Evolutionary conservation across 2,888 invertebrate genomes (phyloP).

Genomic region (Rhagonycha fulva): DNA sequence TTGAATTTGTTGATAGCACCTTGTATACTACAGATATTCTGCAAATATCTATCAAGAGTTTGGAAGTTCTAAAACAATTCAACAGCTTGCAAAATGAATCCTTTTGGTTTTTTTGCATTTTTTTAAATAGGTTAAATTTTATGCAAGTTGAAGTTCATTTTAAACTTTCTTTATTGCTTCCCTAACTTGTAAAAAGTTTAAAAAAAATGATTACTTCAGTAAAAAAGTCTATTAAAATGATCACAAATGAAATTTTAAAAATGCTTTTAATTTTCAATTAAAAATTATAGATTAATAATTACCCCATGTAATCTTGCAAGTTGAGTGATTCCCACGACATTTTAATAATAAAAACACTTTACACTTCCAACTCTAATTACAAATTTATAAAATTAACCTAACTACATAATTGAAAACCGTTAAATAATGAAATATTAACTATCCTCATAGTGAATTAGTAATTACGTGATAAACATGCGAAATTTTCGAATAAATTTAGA

Average conservation of each 20-base stretch:
- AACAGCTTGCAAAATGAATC: background rate
- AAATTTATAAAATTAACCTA: background rate
- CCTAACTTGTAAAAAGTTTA: background rate
- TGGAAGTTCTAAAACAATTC: background rate
- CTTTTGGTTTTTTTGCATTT: background rate
- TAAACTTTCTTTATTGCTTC: background rate
- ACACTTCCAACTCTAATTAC: background rate
- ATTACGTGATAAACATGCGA: constrained; percentile 11
- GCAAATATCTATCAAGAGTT: background rate
- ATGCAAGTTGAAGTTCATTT: background rate
- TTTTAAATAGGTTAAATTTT: background rate
- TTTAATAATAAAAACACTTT: constrained; percentile 43
- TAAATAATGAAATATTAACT: constrained; percentile 6
- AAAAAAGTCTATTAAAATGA: background rate
- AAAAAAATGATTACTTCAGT: background rate
- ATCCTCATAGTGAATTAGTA: constrained; percentile 13
- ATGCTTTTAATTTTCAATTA: background rate
- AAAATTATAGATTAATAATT: constrained; percentile 38
- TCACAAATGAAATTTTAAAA: background rate
- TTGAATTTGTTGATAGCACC: background rate
- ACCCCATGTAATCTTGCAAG: constrained; percentile 82
- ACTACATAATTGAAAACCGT: background rate
- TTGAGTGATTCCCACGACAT: constrained; percentile 89
- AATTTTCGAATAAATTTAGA: background rate
- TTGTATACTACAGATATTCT: background rate